phyloP scores from a whole-genome alignment of 2,113 vertebrate species.

The Eubucco bourcierii region DNA sequence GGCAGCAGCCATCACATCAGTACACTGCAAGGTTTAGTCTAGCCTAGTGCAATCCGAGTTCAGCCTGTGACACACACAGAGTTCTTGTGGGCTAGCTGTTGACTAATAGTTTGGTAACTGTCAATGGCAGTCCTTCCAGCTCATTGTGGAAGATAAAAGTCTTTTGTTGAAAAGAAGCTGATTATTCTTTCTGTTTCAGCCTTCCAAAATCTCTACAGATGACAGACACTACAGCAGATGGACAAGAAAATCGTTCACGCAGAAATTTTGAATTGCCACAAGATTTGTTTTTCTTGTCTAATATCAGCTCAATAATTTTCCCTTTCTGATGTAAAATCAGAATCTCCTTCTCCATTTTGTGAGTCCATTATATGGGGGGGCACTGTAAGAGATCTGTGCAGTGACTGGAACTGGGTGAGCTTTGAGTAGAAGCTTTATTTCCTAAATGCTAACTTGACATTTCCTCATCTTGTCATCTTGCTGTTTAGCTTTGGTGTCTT shows the following conservation, averaged over 20 bases:
- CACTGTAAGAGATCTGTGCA: background rate
- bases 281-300: background rate
- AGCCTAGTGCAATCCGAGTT: background rate
- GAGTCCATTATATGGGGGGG: background rate
- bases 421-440: constrained; percentile 9
- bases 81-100: background rate
- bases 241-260: background rate
- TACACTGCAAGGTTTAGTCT: background rate
- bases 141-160: background rate
- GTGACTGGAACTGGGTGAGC: background rate
- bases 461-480: constrained; percentile 43
- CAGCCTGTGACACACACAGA: background rate
- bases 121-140: background rate
- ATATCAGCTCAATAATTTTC: background rate
- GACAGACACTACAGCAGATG: background rate
- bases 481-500: constrained; percentile 22
- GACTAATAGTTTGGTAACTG: background rate
- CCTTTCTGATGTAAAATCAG: background rate
- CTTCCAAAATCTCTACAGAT: background rate
- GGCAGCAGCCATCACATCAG: background rate
- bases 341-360: background rate
- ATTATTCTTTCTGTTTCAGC: background rate
- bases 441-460: constrained; percentile 52
- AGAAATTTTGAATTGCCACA: background rate
- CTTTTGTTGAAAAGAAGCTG: background rate